Evolutionary conservation across 2,797 vertebrate genomes (phyloP).

Genomic region (Delichon dasypus): DNA sequence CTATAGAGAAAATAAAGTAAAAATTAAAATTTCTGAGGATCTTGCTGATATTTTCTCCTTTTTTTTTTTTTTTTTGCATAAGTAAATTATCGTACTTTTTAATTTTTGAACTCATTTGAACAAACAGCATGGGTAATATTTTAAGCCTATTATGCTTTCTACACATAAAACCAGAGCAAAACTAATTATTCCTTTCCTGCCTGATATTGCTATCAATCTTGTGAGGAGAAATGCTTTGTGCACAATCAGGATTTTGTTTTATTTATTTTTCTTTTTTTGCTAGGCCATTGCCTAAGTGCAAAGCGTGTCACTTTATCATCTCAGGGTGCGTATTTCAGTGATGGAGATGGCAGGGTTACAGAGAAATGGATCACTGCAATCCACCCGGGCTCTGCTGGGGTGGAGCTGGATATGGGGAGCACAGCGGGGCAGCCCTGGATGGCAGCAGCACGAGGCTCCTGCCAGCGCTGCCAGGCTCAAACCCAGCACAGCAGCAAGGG

Average conservation of each 20-base stretch:
- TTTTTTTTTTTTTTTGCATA: not conserved
- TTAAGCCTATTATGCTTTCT: not conserved
- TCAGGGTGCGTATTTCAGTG: too few relatives aligned
- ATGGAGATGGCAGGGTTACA: not conserved
- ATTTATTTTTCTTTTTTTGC: not conserved
- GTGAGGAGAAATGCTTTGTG: not conserved
- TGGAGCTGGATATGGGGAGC: constrained; percentile 18
- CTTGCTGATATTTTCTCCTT: not conserved
- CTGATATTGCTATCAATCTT: not conserved
- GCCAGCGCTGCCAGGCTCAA: constrained; percentile 20
- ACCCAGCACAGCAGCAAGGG: not conserved
- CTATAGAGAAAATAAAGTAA: not conserved
- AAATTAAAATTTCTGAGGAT: not conserved
- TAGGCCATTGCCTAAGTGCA: not conserved
- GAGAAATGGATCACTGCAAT: constrained; percentile 52
- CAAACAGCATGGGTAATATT: not conserved
- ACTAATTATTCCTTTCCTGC: not conserved
- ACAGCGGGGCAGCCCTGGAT: not conserved
- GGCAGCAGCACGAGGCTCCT: not conserved
- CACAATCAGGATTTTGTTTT: not conserved
- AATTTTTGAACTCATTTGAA: not conserved
- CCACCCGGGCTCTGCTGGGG: constrained; percentile 8
- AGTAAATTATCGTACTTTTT: not conserved
- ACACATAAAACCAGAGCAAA: not conserved
- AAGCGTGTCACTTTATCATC: too few relatives aligned